These are phyloP conservation scores for Scytalopus superciliaris DNA, from an alignment of 2,113 vertebrate genomes.

Conservation along the genomic window DNA sequence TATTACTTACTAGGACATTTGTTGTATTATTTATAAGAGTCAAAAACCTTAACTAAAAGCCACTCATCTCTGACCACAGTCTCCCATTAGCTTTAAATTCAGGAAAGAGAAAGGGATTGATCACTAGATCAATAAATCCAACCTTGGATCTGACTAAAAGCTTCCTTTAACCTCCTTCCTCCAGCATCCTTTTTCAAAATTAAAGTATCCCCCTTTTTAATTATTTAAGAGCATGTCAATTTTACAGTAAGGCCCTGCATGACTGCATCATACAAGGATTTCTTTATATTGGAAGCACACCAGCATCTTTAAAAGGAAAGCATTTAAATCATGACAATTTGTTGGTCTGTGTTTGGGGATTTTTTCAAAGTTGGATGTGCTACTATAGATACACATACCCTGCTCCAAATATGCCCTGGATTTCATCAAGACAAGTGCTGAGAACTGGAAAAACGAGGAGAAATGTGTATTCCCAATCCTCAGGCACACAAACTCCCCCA, in stretches of 20 bases:
- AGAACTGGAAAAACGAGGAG: background rate
- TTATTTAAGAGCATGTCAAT: conserved; percentile 75
- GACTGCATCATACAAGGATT: conserved; percentile 51
- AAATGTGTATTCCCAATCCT: background rate
- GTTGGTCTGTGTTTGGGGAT: background rate
- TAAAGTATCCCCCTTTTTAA: conserved; percentile 68
- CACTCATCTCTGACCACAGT: conserved; percentile 72
- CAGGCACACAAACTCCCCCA: background rate
- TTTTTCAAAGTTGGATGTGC: background rate
- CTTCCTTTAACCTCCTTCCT: conserved; percentile 80
- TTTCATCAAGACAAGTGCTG: background rate
- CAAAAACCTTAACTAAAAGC: conserved; percentile 75
- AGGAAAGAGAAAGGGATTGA: conserved; percentile 79
- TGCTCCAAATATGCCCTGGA: background rate
- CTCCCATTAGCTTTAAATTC: conserved; percentile 76
- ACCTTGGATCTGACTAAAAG: conserved; percentile 79
- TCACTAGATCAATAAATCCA: conserved; percentile 85
- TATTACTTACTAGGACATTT: conserved; percentile 70
- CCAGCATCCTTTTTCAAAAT: conserved; percentile 75
- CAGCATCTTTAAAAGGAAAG: conserved; percentile 5
- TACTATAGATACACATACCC: background rate
- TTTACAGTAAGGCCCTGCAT: conserved; percentile 54
- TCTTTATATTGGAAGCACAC: background rate
- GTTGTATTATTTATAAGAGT: conserved; percentile 74
- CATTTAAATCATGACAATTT: background rate